Percentiles rank a stretch among this genome's conserved stretches.
Evolutionary conservation across 2,113 vertebrate species (phyloP).

Genomic region (Egretta garzetta): DNA sequence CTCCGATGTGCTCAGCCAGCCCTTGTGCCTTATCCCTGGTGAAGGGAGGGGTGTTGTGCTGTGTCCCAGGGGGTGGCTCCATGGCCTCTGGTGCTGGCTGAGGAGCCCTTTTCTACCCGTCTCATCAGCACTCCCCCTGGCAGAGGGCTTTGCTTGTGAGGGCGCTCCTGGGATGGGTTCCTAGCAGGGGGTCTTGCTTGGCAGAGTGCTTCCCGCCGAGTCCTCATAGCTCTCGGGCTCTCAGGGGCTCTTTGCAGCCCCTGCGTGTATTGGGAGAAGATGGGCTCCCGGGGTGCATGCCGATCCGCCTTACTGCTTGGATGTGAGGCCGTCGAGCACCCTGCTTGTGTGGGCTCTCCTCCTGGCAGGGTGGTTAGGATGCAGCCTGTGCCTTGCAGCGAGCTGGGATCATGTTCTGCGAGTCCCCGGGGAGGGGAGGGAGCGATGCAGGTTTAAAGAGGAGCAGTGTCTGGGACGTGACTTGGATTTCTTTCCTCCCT

Average conservation of each 20-base stretch:
- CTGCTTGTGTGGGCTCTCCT: not conserved
- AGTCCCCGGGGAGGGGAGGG: not conserved
- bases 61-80: not conserved
- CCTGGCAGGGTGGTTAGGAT: not conserved
- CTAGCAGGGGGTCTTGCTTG: not conserved
- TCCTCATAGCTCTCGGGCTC: not conserved
- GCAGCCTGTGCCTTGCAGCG: not conserved
- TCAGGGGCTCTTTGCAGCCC: not conserved
- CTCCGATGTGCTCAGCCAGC: not conserved
- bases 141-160: not conserved
- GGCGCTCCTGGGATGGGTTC: not conserved
- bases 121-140: not conserved
- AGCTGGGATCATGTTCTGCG: not conserved
- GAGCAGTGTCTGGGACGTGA: not conserved
- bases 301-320: not conserved
- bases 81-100: not conserved
- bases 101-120: not conserved
- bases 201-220: not conserved
- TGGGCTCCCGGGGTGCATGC: fast-evolving
- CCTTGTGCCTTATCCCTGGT: not conserved
- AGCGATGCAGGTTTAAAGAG: not conserved
- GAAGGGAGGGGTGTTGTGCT: not conserved
- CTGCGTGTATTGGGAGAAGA: not conserved
- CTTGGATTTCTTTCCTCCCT: not conserved
- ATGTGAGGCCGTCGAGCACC: not conserved